Evolutionary conservation across 1,140 invertebrate genomes (phyloP), one percentile per base, ranked within the genome.

Genomic region (Ericerus pela): DNA sequence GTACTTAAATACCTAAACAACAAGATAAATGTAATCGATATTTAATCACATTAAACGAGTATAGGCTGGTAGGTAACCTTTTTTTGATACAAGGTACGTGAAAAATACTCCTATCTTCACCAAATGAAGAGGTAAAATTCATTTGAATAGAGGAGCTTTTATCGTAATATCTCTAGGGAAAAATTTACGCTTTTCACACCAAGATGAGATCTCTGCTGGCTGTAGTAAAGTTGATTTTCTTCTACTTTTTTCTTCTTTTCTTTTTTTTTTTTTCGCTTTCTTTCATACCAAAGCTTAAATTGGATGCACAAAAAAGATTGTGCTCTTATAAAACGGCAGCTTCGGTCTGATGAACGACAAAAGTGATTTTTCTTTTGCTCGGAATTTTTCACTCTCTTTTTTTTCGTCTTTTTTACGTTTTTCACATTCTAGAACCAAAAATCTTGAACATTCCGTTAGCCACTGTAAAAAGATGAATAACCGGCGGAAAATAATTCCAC

Each of bases 131-230:
- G 41, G 26, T 47, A 16, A 47, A 47, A 47, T 47, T 47, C 41
- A 47, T 47, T 47, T 47, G 20, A 47, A 47, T 47, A n/a, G n/a
- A n/a, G 41, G 26, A 47, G 41, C 41, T 47, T 47, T 47, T 47
- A 47, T 24, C 41, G 41, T 24, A 47, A 47, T 47, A 47, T 47
- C 41, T 47, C 41, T 47, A 24, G 41, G 41, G 41, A 24, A 24
- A 47, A 47, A 47, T 47, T 47, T 47, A 47, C 10, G 41, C 16
- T n/a, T n/a, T n/a, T n/a, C n/a, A n/a, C n/a, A n/a, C n/a, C n/a
- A n/a, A n/a, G n/a, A n/a, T n/a, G n/a, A 22, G 10, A 4, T 47
- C 4, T 47, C 22, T n/a, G n/a, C n/a, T 3, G 3, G 20, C 20
- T 3, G 26, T 16, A 24, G 20, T 38, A 38, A 38, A 14, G 36